Evolutionary conservation across 1,140 invertebrate species (phyloP), one percentile per base, ranked within the genome.

Genomic region (Maconellicoccus hirsutus): DNA sequence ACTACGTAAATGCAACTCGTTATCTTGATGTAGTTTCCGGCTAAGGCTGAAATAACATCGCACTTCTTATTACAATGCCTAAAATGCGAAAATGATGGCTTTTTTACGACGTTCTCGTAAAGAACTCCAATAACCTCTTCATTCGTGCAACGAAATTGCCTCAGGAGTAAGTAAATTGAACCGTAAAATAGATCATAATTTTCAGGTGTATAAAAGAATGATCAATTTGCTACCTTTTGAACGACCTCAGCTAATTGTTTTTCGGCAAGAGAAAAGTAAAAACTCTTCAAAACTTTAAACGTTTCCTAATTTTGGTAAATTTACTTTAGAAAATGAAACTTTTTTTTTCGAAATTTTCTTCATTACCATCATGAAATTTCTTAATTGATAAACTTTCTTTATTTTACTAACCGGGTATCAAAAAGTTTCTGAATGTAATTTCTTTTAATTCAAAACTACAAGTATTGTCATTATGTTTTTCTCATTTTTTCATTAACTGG

Each of bases 21-120:
- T 52, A 52, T 52, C 42, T 52, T 52, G 42, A 16, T 16, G 42
- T 52, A 52, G 42, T 52, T 52, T 52, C 42, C 42, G 42, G 42
- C 42, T 8, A 52, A 52, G 42, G 42, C 42, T 52, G 42, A 16
- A 52, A 52, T 52, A 52, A 19, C 42, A 52, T 52, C 42, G 42
- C 42, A 33, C 29, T 33, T 33, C 42, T 52, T 52, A 52, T 52
- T 52, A 52, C 42, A 52, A 52, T 16, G 42, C 12, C 42, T 52
- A 52, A 52, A 52, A 52, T 52, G 42, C 42, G 42, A 52, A 52
- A 52, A 52, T 52, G 42, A 52, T 52, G 16, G 42, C 42, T 52
- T 52, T 52, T 52, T 52, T 52, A 52, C 42, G 42, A 52, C 16
- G n/a, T 16, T 16, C 42, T 52, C 42, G 42, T 52, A 52, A 52